Base-by-base conservation (phyloP, 64 coral and sea anemone species). In the Actinia tenebrosa region DNA sequence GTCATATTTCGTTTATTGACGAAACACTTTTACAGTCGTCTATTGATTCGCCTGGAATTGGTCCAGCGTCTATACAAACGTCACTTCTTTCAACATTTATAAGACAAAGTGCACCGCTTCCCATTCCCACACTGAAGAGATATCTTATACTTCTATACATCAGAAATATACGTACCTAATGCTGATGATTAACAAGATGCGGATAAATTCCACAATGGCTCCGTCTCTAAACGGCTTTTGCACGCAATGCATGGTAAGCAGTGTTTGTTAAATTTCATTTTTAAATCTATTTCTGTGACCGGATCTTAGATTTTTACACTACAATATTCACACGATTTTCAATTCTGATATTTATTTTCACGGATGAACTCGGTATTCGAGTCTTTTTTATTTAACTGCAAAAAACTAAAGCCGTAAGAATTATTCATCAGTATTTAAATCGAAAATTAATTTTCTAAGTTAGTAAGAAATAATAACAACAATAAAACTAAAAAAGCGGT, bases 221-320 rank as follows among this genome's bases (percentile, higher is more conserved):
- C 16, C 22, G 50, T 22, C 43, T 20, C 15, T 81, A 1, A 23
- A 81, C 9, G 79, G 79, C 42, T 81, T 81, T 26, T 81, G 79
- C 20, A 81, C 79, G 3, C 79, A 81, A 7, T 81, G 79, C 17
- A 81, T 81, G 79, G 79, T 81, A 81, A 81, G 79, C 18, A 50
- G 27, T 30, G 8, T 30, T 30, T 42, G 10, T 75, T 75, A 14
- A 26, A 30, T 42, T 75, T 75, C 0, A 7, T 66, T 66, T 66
- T 66, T 0, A 37, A 66, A 23, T 23, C 23, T 66, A 23, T 23
- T 66, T 61, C 16, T 18, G 14, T 17, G 3, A 18, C 59, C 18
- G 59, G 59, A 17, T 17, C 18, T 61, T 10, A 61, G 59, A 61
- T 15, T 0, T 61, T 15, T 61, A 66, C 7, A 66, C 20, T 6